Evolutionary conservation across 2,113 vertebrate species (phyloP).

Genomic region (Aegotheles bennettii): DNA sequence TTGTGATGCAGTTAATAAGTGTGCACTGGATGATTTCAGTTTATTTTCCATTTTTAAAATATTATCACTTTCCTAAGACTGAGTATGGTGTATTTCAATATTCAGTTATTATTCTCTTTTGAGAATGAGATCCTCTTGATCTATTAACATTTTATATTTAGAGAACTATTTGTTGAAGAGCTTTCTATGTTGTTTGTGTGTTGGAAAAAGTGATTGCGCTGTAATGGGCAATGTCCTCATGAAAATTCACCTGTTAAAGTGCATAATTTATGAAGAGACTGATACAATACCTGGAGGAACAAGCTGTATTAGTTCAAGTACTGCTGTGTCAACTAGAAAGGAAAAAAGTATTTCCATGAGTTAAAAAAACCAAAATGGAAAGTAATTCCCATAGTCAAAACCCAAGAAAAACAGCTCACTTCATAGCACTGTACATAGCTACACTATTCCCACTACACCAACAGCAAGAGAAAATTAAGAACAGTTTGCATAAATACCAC

Average conservation of each 20-base stretch:
- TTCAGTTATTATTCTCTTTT: conserved; percentile 2
- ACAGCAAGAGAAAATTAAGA: neutral
- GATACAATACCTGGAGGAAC: conserved; percentile 86
- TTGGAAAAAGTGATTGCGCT: conserved; percentile 8
- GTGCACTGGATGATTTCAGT: neutral
- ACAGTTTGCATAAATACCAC: neutral
- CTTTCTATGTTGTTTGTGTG: conserved; percentile 21
- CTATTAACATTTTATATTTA: conserved; percentile 45
- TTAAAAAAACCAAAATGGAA: conserved; percentile 24
- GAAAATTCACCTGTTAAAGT: conserved; percentile 46
- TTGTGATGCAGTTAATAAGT: conserved; percentile 29
- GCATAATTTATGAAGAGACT: conserved; percentile 22
- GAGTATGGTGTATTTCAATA: conserved; percentile 17
- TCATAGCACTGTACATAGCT: neutral
- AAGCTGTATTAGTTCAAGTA: conserved; percentile 91
- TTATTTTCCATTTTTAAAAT: conserved; percentile 35
- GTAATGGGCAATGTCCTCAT: neutral
- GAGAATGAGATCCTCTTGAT: conserved; percentile 36
- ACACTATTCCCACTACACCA: neutral
- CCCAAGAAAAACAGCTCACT: neutral
- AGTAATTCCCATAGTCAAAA: neutral
- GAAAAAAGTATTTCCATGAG: conserved; percentile 39
- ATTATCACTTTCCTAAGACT: conserved; percentile 22
- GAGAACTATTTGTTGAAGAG: conserved; percentile 26
- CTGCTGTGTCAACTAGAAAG: conserved; percentile 86